Evolutionary conservation across 1,140 invertebrate species (phyloP).

Genomic region (Atopsyche davidsoni): DNA sequence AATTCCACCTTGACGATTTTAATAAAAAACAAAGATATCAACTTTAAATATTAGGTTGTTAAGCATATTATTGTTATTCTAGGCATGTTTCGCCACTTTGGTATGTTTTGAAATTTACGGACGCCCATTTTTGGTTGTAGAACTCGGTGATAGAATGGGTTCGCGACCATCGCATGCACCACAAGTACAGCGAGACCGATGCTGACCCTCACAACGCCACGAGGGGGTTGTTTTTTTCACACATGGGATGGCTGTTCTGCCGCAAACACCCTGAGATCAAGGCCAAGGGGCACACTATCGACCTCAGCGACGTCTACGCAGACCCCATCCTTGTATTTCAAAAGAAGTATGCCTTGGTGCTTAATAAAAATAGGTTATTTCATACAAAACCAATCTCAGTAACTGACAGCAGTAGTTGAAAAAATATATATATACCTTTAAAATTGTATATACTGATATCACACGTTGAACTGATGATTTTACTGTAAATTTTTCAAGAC

Average conservation of each 20-base stretch:
- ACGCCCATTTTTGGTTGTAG: too few species aligned
- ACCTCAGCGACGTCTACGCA: conserved; percentile 64
- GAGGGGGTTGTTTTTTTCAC: conserved; percentile 79
- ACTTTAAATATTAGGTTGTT: neutral
- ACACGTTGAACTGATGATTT: too few species aligned
- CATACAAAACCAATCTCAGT: too few species aligned
- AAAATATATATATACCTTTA: too few species aligned
- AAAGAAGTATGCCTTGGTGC: conserved; percentile 48
- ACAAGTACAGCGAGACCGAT: conserved; percentile 58
- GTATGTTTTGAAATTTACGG: neutral
- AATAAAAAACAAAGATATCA: neutral
- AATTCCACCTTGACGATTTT: neutral
- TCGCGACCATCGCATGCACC: conserved; percentile 68
- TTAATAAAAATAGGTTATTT: too few species aligned
- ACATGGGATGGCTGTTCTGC: conserved; percentile 75
- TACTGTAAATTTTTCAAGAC: too few species aligned
- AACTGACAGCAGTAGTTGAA: neutral
- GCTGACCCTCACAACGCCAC: conserved; percentile 57
- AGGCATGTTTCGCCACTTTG: neutral
- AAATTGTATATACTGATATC: too few species aligned
- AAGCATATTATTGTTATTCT: neutral
- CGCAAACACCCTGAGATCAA: conserved; percentile 73
- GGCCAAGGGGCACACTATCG: conserved; percentile 64
- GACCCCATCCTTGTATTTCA: conserved; percentile 73
- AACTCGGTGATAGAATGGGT: conserved; percentile 51